A percentile compares a stretch with the other conserved stretches of the same genome.
phyloP scores from a whole-genome alignment of 2,797 vertebrate species.

The Orestias chungarensis region DNA sequence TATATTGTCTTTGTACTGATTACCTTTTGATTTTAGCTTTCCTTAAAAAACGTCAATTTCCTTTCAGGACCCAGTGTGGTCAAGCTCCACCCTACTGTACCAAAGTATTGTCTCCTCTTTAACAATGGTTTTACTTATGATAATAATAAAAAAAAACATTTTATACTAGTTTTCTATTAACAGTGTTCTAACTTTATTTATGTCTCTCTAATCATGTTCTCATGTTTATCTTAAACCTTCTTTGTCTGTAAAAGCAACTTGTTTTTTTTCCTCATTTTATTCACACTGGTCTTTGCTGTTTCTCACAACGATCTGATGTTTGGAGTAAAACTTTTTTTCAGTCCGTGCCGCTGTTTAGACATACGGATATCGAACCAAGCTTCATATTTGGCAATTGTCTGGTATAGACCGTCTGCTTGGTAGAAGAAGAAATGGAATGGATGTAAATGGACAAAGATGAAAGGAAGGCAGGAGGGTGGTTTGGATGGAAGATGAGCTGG shows the following conservation, averaged over 20 bases:
- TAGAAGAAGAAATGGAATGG: slow-evolving; percentile 20
- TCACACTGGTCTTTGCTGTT: neutral
- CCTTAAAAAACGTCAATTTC: neutral
- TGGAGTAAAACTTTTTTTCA: neutral
- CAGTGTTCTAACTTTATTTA: too few species aligned
- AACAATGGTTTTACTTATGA: too few species aligned
- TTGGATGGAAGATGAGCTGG: slow-evolving; percentile 2
- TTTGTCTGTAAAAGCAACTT: neutral
- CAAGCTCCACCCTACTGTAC: neutral
- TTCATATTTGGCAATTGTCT: neutral
- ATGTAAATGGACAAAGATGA: slow-evolving; percentile 57
- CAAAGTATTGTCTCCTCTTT: neutral
- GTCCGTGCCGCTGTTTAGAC: neutral
- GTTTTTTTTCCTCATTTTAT: neutral
- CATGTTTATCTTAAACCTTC: neutral
- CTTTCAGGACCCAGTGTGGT: neutral
- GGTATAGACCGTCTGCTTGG: slow-evolving; percentile 1
- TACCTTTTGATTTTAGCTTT: neutral
- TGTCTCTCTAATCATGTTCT: neutral
- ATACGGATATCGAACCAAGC: neutral
- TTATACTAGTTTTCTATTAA: too few species aligned
- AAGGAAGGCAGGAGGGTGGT: slow-evolving; percentile 21
- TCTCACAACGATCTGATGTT: neutral
- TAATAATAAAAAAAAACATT: too few species aligned
- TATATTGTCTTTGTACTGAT: neutral